Evolutionary conservation across 2,113 vertebrate species (phyloP).

Genomic region (Enhydra lutris): DNA sequence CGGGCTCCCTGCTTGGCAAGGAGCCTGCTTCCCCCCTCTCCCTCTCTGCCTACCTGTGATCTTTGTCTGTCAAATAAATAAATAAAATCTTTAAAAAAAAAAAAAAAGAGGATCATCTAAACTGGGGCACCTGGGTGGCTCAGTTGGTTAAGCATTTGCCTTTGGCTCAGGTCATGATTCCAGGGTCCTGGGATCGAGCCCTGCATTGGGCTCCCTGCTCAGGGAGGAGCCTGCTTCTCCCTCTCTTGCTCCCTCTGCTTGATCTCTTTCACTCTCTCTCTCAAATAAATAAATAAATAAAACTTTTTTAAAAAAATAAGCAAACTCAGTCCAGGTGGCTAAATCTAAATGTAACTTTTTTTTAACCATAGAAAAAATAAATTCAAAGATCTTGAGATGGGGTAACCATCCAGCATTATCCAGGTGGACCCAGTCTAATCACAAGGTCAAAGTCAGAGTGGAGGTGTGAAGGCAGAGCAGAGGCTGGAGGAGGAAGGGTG

Average conservation of each 20-base stretch:
- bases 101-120: neutral
- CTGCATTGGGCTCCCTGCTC: neutral
- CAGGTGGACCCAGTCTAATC: neutral
- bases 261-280: neutral
- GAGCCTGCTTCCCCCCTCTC: too few species aligned
- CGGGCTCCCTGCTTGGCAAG: too few species aligned
- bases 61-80: too few species aligned
- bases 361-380: neutral
- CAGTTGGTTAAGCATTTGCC: neutral
- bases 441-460: neutral
- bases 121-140: neutral
- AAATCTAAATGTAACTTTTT: neutral
- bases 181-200: rapidly evolving
- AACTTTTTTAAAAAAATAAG: neutral
- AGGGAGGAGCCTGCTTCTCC: neutral
- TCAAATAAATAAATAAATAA: neutral
- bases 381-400: neutral
- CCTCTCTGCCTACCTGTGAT: too few species aligned
- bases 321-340: neutral
- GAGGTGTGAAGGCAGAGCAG: neutral
- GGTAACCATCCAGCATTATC: neutral
- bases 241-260: neutral
- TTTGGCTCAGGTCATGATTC: neutral
- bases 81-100: too few species aligned
- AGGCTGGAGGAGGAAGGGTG: neutral